Percentiles rank a stretch among this genome's conserved stretches.
These are phyloP conservation scores for Brachyalestes nurse DNA, from an alignment of 2,797 vertebrate genomes.

Conservation along the genomic window DNA sequence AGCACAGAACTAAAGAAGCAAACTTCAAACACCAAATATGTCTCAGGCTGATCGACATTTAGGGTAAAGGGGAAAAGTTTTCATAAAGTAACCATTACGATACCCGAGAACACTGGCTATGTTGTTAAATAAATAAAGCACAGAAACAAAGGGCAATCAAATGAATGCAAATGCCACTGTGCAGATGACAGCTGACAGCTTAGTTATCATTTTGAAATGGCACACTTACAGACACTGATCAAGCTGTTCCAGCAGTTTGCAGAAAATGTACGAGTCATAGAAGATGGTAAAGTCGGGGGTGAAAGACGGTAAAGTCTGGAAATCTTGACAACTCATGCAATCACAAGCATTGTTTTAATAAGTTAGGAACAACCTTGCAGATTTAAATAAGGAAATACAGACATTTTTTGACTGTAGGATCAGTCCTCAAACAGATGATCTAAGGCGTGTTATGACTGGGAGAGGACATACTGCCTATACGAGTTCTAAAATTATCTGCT, in stretches of 20 bases:
- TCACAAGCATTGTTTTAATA: not conserved
- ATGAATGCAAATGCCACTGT: not conserved
- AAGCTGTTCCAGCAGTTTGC: not conserved
- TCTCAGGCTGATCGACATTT: not conserved
- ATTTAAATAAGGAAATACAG: conserved; percentile 2
- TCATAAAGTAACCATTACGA: not conserved
- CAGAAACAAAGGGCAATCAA: not conserved
- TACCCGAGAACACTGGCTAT: not conserved
- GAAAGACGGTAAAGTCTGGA: not conserved
- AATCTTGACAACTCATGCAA: not conserved
- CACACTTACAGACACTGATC: not conserved
- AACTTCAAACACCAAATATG: not conserved
- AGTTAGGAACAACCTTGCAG: not conserved
- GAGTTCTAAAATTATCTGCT: not conserved
- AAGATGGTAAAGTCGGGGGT: not conserved
- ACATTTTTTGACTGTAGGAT: not conserved
- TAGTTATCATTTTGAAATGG: not conserved
- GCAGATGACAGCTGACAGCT: not conserved
- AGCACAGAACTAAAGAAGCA: not conserved
- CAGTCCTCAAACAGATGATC: not conserved
- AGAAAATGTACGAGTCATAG: not conserved
- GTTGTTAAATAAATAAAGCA: not conserved
- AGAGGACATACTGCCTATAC: not conserved
- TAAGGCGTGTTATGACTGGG: conserved; percentile 4
- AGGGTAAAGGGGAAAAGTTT: not conserved